Evolutionary conservation across 92 coral and sea anemone species (phyloP), one percentile per base, ranked within the genome.

Genomic region (Siderastrea radians): DNA sequence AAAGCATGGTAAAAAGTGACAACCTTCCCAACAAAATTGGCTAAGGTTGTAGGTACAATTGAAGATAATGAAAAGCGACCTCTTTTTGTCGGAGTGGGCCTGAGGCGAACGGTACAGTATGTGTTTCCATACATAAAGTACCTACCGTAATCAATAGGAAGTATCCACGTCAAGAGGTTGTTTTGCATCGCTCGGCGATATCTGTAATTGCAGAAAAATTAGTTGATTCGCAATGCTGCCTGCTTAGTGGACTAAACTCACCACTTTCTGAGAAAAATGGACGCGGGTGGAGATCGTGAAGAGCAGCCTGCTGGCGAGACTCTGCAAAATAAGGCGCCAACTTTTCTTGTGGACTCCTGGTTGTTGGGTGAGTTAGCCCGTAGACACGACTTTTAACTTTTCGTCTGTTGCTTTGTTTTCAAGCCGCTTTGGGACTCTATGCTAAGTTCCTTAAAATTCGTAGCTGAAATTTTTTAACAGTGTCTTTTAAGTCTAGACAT

Each of bases 311-410:
- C 69, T 13, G 75, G 48, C n/a, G 82, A 72, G 46, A 26, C 48
- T 59, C 92, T 59, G n/a, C 84, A 85, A 72, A 92, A 85, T 55
- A 54, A 90, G 7, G 84, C 95, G 4, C 95, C 95, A 44, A 47
- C 83, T 49, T 92, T 92, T 72, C 46, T 92, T 16, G 90, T 74
- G 6, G 87, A 92, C 68, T 57, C 76, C 57, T 72, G 74, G 48
- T 88, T 78, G 10, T 83, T 92, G 7, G 94, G 94, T 92, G 57
- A 87, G 90, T 63, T 44, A 38, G 11, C 19, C 17, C 14, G 12
- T 10, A 1, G 49, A 14, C 48, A 26, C 19, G 68, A 10, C 7
- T 72, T 72, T 49, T 0, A 26, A 26, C 12, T 70, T 49, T 45
- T 16, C 12, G 11, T 8, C 38, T 26, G 38, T 26, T 26, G 38